Base-by-base conservation (phyloP, 2,888 invertebrate genomes). In the Gandaritis pyraliata region DNA sequence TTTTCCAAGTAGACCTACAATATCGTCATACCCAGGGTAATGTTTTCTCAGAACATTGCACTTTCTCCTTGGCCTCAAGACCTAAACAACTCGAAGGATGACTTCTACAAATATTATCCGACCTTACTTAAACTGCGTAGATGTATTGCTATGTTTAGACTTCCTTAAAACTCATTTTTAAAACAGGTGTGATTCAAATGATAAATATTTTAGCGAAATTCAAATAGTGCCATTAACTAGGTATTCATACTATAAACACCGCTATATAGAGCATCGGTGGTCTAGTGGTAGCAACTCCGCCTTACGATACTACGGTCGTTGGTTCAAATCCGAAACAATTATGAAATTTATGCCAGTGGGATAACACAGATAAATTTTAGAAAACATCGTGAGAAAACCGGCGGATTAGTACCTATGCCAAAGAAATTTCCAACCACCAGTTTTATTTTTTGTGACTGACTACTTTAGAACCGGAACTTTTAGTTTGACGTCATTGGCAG, bases 101-200 rank as follows among this genome's bases (percentile, higher is more conserved):
- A 49, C 51, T 39, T 63, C 64, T 63, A 52, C 61, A 66, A 66
- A 69, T 60, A 63, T 67, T 62, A 30, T 36, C 58, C 41, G 67
- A 69, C 67, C 64, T 65, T 53, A 64, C 36, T 29, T 51, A 12
- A 65, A 67, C 69, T 67, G 58, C 65, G 67, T 56, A 69, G 49
- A 63, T 56, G 33, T 58, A 58, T 10, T n/a, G n/a, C 50, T 58
- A 50, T 53, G 56, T 39, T 38, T 58, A 65, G 57, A 54, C 64
- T 70, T 70, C 70, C 68, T 65, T 29, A 55, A 54, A 48, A 58
- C 10, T 53, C 55, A 58, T 50, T 53, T 48, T 50, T 46, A 23
- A 39, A 23, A 55, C 50, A 38, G 7, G 13, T 41, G 49, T 58
- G 58, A 50, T 53, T 48, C 36, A 43, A 54, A 49, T 62, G 16